Conservation (phyloP, 2,113 vertebrate species). For the Erythrolamprus reginae region DNA sequence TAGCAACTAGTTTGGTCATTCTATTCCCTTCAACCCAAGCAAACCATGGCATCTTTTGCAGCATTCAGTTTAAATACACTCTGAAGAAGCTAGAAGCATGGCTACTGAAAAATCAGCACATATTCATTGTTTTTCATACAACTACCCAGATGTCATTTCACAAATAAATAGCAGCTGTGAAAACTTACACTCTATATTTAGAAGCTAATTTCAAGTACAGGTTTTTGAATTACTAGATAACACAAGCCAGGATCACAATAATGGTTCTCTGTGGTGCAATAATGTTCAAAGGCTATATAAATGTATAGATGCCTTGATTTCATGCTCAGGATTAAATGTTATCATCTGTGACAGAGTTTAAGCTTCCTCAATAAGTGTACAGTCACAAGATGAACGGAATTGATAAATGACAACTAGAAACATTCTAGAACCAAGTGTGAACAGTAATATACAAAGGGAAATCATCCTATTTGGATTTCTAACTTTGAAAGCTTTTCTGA, state of each 20-base stretch:
- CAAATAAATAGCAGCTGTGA: neutral
- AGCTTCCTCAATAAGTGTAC: neutral
- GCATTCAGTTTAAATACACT: neutral
- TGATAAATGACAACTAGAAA: neutral
- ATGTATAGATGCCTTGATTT: slow-evolving; percentile 5
- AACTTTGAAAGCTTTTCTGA: neutral
- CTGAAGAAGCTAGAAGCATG: neutral
- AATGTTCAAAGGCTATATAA: slow-evolving; percentile 10
- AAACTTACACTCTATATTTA: neutral
- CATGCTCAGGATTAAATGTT: neutral
- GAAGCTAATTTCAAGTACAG: neutral
- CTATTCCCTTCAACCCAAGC: neutral
- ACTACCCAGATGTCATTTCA: neutral
- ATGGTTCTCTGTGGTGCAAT: neutral
- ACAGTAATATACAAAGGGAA: neutral
- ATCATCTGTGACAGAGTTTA: neutral
- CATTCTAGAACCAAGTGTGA: neutral
- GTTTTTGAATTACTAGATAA: neutral
- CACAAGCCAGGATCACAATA: neutral
- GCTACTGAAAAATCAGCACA: neutral
- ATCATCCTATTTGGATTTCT: neutral
- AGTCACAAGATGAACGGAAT: neutral
- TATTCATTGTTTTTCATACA: neutral
- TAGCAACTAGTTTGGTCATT: neutral
- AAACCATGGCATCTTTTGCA: neutral